A percentile compares a stretch with the other conserved stretches of the same genome.
phyloP scores from a whole-genome alignment of 2,113 vertebrate genomes.

The Nestor notabilis region DNA sequence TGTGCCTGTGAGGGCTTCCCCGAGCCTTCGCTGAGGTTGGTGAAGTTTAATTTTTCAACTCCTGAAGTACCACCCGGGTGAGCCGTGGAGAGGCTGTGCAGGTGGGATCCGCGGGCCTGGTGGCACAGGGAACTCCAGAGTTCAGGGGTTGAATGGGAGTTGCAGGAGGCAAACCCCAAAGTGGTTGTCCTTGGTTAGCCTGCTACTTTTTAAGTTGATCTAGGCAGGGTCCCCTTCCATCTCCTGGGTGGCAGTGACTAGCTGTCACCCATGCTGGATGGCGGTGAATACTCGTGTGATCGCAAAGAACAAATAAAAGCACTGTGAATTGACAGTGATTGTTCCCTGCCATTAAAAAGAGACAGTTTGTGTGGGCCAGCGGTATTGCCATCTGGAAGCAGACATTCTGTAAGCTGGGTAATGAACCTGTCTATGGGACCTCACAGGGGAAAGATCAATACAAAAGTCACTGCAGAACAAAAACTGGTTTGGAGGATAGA shows the following conservation, averaged over 20 bases:
- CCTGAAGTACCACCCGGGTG: fast-evolving
- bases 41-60: neutral
- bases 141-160: fast-evolving
- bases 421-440: too few relatives aligned
- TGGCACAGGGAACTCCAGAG: neutral
- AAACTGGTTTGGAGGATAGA: neutral
- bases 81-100: fast-evolving
- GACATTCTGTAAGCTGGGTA: neutral
- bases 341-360: neutral
- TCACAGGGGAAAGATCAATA: neutral
- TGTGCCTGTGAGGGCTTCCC: neutral
- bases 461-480: neutral
- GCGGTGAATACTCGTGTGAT: fast-evolving
- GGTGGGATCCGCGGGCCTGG: too few relatives aligned
- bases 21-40: fast-evolving
- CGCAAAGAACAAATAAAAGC: neutral
- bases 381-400: neutral
- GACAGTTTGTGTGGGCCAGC: neutral
- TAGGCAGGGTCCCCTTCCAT: neutral
- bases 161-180: too few relatives aligned
- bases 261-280: neutral
- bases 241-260: neutral
- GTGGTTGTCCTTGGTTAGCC: neutral
- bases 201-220: neutral
- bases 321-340: fast-evolving